A percentile compares a stretch with the other conserved stretches of the same genome.
Evolutionary conservation across 2,113 vertebrate genomes (phyloP).

Genomic region (Apodemus speciosus): DNA sequence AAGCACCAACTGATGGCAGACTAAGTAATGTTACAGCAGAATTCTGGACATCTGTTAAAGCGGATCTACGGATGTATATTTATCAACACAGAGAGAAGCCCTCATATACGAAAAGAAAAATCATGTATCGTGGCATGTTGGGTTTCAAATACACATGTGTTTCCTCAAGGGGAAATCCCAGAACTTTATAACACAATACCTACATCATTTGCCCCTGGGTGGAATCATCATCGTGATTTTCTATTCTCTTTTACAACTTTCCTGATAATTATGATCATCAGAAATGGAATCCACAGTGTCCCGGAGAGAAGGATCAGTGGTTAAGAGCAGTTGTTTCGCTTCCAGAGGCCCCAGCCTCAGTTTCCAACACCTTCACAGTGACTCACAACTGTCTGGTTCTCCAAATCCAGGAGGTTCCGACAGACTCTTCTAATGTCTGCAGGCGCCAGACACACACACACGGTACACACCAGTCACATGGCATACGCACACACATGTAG

Average conservation of each 20-base stretch:
- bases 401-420: not conserved
- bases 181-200: not conserved
- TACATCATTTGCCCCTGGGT: not conserved
- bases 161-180: not conserved
- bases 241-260: conserved; percentile 15
- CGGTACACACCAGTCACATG: not conserved
- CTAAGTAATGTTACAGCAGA: not conserved
- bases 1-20: not conserved
- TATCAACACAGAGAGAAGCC: not conserved
- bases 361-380: not conserved
- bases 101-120: not conserved
- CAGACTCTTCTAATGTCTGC: not conserved
- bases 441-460: not conserved
- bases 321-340: too few relatives aligned
- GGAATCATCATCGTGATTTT: not conserved
- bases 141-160: not conserved
- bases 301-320: not conserved
- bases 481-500: not conserved
- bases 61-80: not conserved
- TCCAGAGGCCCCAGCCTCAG: not conserved
- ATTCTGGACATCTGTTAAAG: not conserved
- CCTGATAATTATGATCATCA: conserved; percentile 27
- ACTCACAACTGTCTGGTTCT: not conserved
- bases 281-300: not conserved
- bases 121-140: not conserved